phyloP scores from a whole-genome alignment of 2,797 vertebrate species.

The Galago senegalensis region DNA sequence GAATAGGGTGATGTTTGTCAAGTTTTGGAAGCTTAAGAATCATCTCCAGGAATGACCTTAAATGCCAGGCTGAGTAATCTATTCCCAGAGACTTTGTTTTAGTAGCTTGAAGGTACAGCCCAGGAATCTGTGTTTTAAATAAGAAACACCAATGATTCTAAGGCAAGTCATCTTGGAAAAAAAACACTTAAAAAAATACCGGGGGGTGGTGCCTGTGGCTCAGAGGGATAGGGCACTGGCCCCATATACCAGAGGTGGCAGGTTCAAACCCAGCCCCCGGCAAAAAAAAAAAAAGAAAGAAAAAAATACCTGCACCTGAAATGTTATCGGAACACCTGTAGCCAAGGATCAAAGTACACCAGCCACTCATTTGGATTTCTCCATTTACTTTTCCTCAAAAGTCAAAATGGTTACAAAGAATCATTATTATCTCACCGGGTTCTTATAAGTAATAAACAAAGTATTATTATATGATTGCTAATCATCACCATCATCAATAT shows the following conservation, averaged over 20 bases:
- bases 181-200: background rate
- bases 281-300: background rate
- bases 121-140: background rate
- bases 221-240: no score
- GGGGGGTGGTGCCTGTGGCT: no score
- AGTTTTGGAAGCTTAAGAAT: background rate
- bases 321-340: background rate
- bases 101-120: background rate
- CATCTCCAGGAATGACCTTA: background rate
- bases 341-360: background rate
- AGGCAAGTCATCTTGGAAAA: background rate
- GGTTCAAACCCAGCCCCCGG: no score
- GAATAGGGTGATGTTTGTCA: background rate
- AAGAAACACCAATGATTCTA: background rate
- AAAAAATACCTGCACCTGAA: background rate
- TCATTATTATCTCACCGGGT: background rate
- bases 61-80: background rate
- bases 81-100: background rate
- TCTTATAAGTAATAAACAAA: background rate
- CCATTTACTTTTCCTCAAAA: background rate
- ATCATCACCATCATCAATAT: background rate
- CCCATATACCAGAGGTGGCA: no score
- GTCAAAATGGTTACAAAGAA: background rate
- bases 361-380: background rate
- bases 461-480: background rate